These are phyloP conservation scores for Lophochroa leadbeateri DNA, from an alignment of 2,113 vertebrate species.

Conservation along the genomic window DNA sequence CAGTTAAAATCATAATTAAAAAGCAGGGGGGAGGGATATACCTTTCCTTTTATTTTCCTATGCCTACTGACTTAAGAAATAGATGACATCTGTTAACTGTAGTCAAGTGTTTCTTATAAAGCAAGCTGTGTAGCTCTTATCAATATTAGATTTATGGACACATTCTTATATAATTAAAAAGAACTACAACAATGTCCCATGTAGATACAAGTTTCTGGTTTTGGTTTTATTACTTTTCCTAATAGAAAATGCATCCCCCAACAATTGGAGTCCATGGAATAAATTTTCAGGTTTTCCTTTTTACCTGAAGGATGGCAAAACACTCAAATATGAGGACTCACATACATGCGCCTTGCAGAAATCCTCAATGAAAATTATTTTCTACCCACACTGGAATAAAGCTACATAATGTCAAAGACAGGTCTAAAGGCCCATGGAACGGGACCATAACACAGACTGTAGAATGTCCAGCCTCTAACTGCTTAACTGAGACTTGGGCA, in stretches of 20 bases:
- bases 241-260: neutral
- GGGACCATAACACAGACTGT: neutral
- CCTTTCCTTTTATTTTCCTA: neutral
- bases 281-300: neutral
- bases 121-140: accelerated
- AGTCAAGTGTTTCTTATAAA: neutral
- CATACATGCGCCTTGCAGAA: accelerated
- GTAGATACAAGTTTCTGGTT: neutral
- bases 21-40: accelerated
- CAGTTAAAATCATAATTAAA: neutral
- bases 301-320: neutral
- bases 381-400: neutral
- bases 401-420: neutral
- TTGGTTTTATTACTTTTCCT: neutral
- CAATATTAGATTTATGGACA: neutral
- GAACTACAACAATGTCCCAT: neutral
- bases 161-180: neutral
- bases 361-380: neutral
- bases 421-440: neutral
- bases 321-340: neutral
- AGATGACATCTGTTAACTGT: neutral
- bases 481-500: neutral
- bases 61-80: neutral
- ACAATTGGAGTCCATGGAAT: neutral
- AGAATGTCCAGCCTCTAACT: neutral